phyloP scores from a whole-genome alignment of 2,797 vertebrate genomes.

The Sarcophilus harrisii region DNA sequence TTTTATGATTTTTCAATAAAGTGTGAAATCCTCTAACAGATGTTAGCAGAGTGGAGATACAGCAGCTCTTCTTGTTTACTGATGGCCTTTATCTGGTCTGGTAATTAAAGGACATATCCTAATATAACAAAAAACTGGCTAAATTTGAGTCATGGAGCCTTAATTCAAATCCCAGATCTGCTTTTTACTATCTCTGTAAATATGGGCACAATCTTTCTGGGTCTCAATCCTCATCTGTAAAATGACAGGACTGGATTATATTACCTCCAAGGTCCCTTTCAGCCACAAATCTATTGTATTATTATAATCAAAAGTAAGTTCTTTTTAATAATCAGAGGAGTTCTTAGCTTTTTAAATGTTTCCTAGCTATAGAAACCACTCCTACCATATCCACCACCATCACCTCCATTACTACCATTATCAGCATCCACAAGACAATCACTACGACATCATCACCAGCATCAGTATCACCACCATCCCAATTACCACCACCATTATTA shows the following conservation, averaged over 20 bases:
- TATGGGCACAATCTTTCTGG: neutral
- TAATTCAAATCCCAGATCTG: neutral
- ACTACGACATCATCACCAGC: neutral
- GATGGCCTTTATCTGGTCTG: neutral
- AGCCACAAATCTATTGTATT: neutral
- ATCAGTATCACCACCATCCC: neutral
- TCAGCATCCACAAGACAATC: neutral
- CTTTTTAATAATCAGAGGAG: neutral
- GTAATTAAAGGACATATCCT: neutral
- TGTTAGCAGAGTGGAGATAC: neutral
- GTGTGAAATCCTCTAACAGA: constrained; percentile 8
- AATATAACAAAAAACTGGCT: neutral
- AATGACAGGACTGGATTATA: neutral
- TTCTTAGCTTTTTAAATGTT: neutral
- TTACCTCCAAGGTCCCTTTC: neutral
- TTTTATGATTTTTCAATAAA: constrained; percentile 23
- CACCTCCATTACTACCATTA: neutral
- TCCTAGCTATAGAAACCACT: neutral
- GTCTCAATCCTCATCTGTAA: neutral
- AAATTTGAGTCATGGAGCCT: neutral
- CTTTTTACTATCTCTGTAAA: neutral
- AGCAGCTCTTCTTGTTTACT: neutral
- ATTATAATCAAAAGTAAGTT: neutral
- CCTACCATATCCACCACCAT: neutral
- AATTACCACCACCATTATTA: neutral